Evolutionary conservation across 2,113 vertebrate species (phyloP).

Genomic region (Sigmodon hispidus): DNA sequence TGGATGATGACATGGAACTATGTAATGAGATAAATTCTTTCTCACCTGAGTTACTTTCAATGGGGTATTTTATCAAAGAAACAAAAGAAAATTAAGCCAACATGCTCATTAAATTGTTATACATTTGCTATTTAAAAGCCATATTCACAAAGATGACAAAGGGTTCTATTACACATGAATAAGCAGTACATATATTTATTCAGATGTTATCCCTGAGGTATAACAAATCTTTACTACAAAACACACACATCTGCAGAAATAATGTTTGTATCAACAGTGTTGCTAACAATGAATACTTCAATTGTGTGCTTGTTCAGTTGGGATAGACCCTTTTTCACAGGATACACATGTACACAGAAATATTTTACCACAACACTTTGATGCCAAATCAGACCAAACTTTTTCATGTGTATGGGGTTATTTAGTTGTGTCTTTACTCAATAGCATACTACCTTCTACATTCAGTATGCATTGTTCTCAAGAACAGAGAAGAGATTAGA

Average conservation of each 20-base stretch:
- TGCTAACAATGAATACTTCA: not conserved
- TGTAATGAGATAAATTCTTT: not conserved
- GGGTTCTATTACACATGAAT: not conserved
- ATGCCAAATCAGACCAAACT: not conserved
- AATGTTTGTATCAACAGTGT: not conserved
- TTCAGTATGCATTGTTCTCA: not conserved
- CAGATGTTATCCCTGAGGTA: not conserved
- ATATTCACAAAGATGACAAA: not conserved
- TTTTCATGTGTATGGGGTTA: not conserved
- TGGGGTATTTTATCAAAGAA: not conserved
- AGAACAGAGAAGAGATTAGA: not conserved
- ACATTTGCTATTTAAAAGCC: not conserved
- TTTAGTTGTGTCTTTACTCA: not conserved
- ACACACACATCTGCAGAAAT: not conserved
- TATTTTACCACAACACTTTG: not conserved
- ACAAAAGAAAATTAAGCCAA: not conserved
- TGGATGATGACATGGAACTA: not conserved
- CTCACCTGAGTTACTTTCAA: not conserved
- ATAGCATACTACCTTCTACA: not conserved
- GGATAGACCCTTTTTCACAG: not conserved
- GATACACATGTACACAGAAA: not conserved
- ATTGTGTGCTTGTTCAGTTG: not conserved
- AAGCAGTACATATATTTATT: not conserved
- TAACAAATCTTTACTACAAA: not conserved
- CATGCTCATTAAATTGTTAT: not conserved